A percentile compares a stretch with the other conserved stretches of the same genome.
Evolutionary conservation across 2,888 invertebrate species (phyloP).

Genomic region (Xestia rhomboidea): DNA sequence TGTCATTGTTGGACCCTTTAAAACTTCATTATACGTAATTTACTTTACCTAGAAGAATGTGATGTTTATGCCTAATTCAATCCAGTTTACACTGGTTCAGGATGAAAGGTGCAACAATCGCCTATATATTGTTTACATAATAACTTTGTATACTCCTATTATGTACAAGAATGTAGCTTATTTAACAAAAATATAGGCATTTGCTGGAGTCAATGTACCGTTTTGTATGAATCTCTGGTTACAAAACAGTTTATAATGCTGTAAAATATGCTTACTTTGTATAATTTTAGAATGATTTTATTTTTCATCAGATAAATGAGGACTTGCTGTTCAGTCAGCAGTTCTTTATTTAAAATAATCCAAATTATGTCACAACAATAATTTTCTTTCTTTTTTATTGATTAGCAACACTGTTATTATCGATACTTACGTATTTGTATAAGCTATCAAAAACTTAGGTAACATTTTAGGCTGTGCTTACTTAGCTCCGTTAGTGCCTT

Average conservation of each 20-base stretch:
- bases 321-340: background rate
- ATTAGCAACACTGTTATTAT: slow-evolving; percentile 7
- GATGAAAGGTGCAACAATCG: background rate
- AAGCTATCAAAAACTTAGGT: slow-evolving; percentile 36
- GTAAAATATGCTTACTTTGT: slow-evolving; percentile 24
- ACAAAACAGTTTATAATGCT: slow-evolving; percentile 56
- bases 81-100: slow-evolving; percentile 11
- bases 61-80: background rate
- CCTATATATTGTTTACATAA: slow-evolving; percentile 41
- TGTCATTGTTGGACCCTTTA: background rate
- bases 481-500: slow-evolving; percentile 61
- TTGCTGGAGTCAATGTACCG: slow-evolving; percentile 25
- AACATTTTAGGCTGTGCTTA: slow-evolving; percentile 72
- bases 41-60: background rate
- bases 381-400: background rate
- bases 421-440: slow-evolving; percentile 9
- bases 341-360: background rate
- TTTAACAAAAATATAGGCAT: slow-evolving; percentile 6
- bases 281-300: background rate
- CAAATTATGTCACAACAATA: background rate
- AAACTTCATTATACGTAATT: background rate
- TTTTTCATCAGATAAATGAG: background rate
- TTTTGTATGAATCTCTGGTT: slow-evolving; percentile 27
- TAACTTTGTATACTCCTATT: slow-evolving; percentile 42
- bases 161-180: slow-evolving; percentile 27